These are phyloP conservation scores for Sarcophilus harrisii DNA, from an alignment of 2,797 vertebrate genomes.

Conservation along the genomic window DNA sequence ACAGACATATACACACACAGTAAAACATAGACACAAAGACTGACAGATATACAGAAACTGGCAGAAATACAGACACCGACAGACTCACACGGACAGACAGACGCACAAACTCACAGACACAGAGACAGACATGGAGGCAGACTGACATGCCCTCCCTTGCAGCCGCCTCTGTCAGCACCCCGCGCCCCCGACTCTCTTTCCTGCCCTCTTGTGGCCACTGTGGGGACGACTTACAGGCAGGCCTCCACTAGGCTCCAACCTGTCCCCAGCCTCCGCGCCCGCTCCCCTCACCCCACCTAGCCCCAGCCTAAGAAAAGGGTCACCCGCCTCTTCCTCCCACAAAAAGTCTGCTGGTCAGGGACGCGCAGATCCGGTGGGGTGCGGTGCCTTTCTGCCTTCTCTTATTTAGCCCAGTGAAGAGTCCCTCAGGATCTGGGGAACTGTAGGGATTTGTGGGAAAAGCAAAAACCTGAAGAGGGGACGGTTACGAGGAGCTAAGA, in stretches of 20 bases:
- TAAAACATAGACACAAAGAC: neutral
- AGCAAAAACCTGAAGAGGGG: neutral
- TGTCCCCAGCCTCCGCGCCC: neutral
- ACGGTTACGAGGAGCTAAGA: no score
- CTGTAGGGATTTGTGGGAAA: neutral
- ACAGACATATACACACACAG: neutral
- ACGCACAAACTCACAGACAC: neutral
- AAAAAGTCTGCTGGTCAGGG: neutral
- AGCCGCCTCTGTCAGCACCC: fast-evolving
- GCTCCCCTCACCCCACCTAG: fast-evolving
- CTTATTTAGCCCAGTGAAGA: no score
- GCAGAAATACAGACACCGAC: neutral
- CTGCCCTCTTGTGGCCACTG: constrained; percentile 63
- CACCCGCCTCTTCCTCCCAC: neutral
- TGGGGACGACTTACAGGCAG: neutral
- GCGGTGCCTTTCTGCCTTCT: neutral
- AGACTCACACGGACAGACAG: neutral
- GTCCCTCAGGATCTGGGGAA: no score
- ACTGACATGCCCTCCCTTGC: neutral
- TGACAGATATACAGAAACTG: neutral
- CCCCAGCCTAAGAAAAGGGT: neutral
- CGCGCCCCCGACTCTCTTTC: neutral
- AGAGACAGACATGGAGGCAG: neutral
- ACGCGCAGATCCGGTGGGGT: neutral
- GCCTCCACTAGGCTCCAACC: neutral